Base-by-base conservation (phyloP, 2,888 invertebrate genomes). In the Iphiclides podalirius region DNA sequence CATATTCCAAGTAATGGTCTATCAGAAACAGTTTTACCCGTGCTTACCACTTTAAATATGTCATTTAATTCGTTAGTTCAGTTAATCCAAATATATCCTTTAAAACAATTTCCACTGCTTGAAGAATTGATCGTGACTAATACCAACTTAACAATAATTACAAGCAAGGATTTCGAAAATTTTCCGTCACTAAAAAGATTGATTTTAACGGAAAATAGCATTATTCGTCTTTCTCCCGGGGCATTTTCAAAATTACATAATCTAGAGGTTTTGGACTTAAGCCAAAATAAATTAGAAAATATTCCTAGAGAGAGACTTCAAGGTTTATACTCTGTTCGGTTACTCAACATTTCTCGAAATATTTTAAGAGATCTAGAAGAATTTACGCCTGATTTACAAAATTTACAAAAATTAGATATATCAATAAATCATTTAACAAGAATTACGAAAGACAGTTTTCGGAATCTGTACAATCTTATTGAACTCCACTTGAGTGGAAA, bases 341-440 rank as follows among this genome's bases (percentile, higher is more conserved):
- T 93, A 47, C 84, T 97, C 31, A 97, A 97, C 82, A 90, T 97
- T 43, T 96, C 96, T 11, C 94, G 93, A 70, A 97, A 97, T 75
- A 92, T 92, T 55, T 87, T 97, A 52, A 93, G 94, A 67, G 94
- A 94, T 59, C 83, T 96, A 43, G 95, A 95, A 75, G 94, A 95
- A 67, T 95, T 96, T 71, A 93, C 95, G 36, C 75, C 90, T 9
- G 95, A 96, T 76, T 89, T 97, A 55, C 92, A 92, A 59, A 92
- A 93, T 53, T 83, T 97, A 59, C 93, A 95, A 81, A 91, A 93
- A 57, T 90, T 96, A 55, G 96, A 96, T 75, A 81, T 96, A 52
- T 95, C 96, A 33, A 93, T 91, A 74, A 96, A 96, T 83, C 95
- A 95, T 73, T 91, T 96, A 67, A 93, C 93, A 55, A 91, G 92